A percentile compares a stretch with the other conserved stretches of the same genome.
phyloP scores from a whole-genome alignment of 2,797 vertebrate species.

The Mus caroli region DNA sequence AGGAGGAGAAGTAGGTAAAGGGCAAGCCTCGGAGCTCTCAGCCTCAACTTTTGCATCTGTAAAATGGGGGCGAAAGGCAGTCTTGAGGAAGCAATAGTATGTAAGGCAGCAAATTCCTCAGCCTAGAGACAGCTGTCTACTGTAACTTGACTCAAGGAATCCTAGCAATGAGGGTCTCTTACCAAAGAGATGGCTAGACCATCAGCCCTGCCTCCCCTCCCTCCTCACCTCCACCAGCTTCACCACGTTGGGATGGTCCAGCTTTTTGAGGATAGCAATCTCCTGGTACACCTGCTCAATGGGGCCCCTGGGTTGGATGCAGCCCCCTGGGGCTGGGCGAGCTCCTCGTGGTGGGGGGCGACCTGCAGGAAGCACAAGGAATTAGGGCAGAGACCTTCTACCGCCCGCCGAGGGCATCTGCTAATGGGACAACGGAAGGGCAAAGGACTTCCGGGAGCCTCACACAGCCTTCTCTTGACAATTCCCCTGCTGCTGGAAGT shows the following conservation, averaged over 20 bases:
- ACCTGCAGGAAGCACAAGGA: constrained; percentile 87
- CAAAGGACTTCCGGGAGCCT: neutral
- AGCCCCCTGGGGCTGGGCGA: constrained; percentile 91
- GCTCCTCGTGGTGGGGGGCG: constrained; percentile 96
- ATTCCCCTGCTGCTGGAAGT: neutral
- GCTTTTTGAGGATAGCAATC: constrained; percentile 98
- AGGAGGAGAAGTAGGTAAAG: neutral
- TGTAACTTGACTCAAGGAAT: neutral
- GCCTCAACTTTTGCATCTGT: neutral
- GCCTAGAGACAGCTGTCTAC: neutral
- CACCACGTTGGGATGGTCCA: constrained; percentile 98
- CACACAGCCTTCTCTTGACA: neutral
- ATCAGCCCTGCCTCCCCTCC: neutral
- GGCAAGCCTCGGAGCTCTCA: neutral
- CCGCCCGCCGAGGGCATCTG: neutral
- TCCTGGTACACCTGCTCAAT: constrained; percentile 99
- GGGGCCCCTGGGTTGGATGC: constrained; percentile 94
- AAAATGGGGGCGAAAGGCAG: neutral
- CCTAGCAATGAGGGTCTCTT: fast-evolving
- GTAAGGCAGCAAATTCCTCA: neutral
- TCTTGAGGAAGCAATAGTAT: too few species aligned
- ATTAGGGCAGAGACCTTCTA: neutral
- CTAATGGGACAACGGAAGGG: neutral
- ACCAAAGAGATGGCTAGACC: neutral
- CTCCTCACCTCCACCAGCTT: constrained; percentile 96